These are phyloP conservation scores for Otolemur garnettii DNA, from an alignment of 2,113 vertebrate species.

Conservation along the genomic window DNA sequence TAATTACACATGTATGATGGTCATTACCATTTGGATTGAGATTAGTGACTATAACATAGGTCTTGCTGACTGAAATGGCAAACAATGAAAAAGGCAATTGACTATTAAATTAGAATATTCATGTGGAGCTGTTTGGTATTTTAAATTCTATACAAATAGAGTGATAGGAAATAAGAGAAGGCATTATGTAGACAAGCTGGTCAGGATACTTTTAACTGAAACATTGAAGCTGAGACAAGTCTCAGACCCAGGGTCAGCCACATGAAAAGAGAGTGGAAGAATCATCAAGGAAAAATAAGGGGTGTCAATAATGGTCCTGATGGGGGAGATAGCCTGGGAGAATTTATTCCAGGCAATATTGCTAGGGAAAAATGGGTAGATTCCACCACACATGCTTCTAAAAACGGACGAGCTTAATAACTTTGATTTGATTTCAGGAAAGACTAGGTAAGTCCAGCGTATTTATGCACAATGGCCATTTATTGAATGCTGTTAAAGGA, in stretches of 20 bases:
- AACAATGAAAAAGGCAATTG: not conserved
- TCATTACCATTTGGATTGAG: not conserved
- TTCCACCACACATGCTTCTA: not conserved
- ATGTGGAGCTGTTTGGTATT: not conserved
- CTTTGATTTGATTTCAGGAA: conserved; percentile 53
- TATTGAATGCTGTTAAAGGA: not conserved
- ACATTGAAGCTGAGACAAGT: not conserved
- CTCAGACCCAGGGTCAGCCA: not conserved
- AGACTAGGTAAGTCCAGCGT: not conserved
- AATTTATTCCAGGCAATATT: not conserved
- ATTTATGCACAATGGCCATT: not conserved
- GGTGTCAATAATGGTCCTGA: not conserved
- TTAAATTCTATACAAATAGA: not conserved
- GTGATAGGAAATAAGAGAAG: not conserved
- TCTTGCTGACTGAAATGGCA: not conserved
- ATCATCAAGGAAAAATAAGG: not conserved
- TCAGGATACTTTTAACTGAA: not conserved
- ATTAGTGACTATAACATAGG: conserved; percentile 12
- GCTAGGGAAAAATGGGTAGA: not conserved
- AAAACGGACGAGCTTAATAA: not conserved
- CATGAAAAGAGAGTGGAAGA: not conserved
- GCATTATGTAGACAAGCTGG: not conserved
- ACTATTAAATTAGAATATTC: not conserved
- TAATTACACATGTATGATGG: not conserved
- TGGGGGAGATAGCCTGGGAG: not conserved